Evolutionary conservation across 1,140 invertebrate genomes (phyloP).

Genomic region (Leptestheria dahalacensis): DNA sequence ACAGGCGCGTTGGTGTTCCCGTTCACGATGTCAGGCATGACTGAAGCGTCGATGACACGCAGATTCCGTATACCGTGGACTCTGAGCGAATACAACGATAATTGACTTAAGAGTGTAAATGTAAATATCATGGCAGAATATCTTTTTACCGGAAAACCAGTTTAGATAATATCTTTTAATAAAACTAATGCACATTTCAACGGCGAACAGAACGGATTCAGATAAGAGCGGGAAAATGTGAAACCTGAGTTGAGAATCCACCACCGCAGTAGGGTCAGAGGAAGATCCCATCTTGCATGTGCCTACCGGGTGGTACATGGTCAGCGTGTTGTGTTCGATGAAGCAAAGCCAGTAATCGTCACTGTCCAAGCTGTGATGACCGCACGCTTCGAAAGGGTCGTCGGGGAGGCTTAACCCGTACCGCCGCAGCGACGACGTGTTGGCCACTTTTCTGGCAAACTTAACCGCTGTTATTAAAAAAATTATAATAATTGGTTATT

Average conservation of each 20-base stretch:
- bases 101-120: too few relatives aligned
- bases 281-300: conserved; percentile 20
- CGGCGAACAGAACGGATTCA: too few relatives aligned
- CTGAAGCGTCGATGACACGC: conserved; percentile 66
- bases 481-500: background rate
- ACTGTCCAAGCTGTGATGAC: conserved; percentile 47
- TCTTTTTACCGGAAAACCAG: too few relatives aligned
- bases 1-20: conserved; percentile 69
- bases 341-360: conserved; percentile 74
- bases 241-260: conserved; percentile 16
- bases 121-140: too few relatives aligned
- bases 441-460: conserved; percentile 1
- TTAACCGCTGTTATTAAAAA: background rate
- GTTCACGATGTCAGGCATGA: conserved; percentile 66
- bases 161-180: too few relatives aligned
- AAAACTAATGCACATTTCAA: too few relatives aligned
- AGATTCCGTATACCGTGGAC: conserved; percentile 63
- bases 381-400: conserved; percentile 60
- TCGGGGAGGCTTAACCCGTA: conserved; percentile 1
- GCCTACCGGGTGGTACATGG: conserved; percentile 45
- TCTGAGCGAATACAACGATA: conserved; percentile 37
- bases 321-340: conserved; percentile 67
- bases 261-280: conserved; percentile 13
- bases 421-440: background rate
- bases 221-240: too few relatives aligned